A percentile compares a stretch with the other conserved stretches of the same genome.
Conservation (phyloP, 1,140 invertebrate species). For the Bemisia tabaci region DNA sequence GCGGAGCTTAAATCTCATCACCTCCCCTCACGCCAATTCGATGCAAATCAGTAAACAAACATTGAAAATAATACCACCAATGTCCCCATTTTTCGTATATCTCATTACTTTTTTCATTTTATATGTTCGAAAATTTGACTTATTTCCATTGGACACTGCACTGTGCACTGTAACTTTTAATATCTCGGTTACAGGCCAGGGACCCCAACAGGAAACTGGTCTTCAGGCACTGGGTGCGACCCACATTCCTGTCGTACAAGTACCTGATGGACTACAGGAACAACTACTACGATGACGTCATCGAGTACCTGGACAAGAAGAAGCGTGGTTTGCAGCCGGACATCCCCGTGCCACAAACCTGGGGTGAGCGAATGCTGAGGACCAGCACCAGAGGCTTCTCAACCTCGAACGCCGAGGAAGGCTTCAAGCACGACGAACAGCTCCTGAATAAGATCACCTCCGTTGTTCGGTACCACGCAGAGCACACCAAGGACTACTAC, state of each 20-base stretch:
- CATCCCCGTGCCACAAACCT: slow-evolving; percentile 55
- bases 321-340: slow-evolving; percentile 49
- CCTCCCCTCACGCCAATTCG: too few relatives aligned
- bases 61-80: too few relatives aligned
- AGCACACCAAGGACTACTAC: slow-evolving; percentile 1
- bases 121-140: too few relatives aligned
- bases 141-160: too few relatives aligned
- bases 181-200: too few relatives aligned
- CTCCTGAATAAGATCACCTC: neutral
- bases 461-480: neutral
- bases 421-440: slow-evolving; percentile 1
- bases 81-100: too few relatives aligned
- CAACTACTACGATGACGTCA: slow-evolving; percentile 68
- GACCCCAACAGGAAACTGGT: neutral
- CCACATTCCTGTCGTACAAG: slow-evolving; percentile 50
- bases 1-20: too few relatives aligned
- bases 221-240: slow-evolving; percentile 20
- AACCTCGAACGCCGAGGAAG: neutral
- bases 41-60: too few relatives aligned
- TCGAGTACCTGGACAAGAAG: slow-evolving; percentile 60
- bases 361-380: slow-evolving; percentile 57
- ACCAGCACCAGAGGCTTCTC: slow-evolving; percentile 35
- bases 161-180: too few relatives aligned
- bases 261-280: slow-evolving; percentile 63
- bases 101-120: too few relatives aligned